Evolutionary conservation across 2,797 vertebrate genomes (phyloP).

Genomic region (Psittacula derbiana): DNA sequence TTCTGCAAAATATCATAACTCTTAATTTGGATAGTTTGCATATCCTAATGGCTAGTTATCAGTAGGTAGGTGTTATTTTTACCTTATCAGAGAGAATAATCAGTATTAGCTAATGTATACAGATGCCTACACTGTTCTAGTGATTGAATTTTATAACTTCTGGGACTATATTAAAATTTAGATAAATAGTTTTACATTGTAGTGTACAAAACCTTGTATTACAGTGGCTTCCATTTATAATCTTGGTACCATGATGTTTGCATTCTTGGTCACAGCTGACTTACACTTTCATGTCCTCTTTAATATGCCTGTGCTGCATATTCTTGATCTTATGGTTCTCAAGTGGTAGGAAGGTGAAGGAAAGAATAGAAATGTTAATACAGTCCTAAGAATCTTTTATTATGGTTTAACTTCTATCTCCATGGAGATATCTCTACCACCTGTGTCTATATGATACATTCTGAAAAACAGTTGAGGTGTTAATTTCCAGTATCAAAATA

Average conservation of each 20-base stretch:
- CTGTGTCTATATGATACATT: neutral
- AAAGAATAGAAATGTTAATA: neutral
- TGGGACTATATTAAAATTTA: neutral
- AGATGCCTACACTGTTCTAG: neutral
- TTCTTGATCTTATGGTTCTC: neutral
- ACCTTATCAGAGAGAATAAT: neutral
- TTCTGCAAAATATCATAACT: neutral
- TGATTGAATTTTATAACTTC: neutral
- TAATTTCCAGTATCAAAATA: slow-evolving; percentile 28
- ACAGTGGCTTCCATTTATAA: neutral
- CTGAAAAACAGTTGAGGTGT: neutral
- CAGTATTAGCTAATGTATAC: neutral
- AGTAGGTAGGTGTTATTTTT: neutral
- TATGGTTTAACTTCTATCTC: neutral
- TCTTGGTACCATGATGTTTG: neutral
- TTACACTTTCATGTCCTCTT: neutral
- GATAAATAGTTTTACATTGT: neutral
- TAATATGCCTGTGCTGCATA: neutral
- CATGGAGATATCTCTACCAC: neutral
- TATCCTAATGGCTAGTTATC: neutral
- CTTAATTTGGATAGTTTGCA: neutral
- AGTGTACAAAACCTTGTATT: neutral
- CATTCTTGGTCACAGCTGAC: neutral
- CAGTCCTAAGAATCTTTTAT: neutral
- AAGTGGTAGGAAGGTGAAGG: neutral